Evolutionary conservation across 2,888 invertebrate genomes (phyloP).

Genomic region (Himalopsyche japonica): DNA sequence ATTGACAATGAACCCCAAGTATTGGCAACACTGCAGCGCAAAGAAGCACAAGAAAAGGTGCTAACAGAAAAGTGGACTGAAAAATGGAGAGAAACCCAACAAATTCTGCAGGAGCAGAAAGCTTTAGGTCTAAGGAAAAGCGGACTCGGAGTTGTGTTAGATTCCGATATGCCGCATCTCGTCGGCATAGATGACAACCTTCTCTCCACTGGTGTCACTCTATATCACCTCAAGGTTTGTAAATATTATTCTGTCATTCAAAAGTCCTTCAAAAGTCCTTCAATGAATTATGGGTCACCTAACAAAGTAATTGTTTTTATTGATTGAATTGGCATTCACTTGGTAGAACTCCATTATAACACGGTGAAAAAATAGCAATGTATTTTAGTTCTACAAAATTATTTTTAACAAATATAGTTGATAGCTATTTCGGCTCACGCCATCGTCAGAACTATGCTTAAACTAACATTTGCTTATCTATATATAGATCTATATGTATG

Average conservation of each 20-base stretch:
- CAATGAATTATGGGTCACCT: no score
- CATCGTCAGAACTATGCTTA: no score
- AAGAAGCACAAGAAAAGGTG: slow-evolving; percentile 87
- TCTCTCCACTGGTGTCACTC: slow-evolving; percentile 85
- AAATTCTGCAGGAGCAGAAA: slow-evolving; percentile 85
- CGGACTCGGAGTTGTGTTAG: slow-evolving; percentile 84
- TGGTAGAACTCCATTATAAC: no score
- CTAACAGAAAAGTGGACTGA: slow-evolving; percentile 92
- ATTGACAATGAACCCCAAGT: slow-evolving; percentile 65
- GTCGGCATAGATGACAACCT: slow-evolving; percentile 91
- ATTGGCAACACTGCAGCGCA: slow-evolving; percentile 83
- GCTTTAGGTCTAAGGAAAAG: slow-evolving; percentile 85
- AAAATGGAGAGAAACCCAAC: slow-evolving; percentile 90
- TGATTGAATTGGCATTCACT: no score
- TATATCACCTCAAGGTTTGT: slow-evolving; percentile 81
- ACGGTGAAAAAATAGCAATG: no score
- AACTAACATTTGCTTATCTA: no score
- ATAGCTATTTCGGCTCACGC: no score
- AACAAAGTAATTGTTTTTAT: no score
- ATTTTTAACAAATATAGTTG: no score
- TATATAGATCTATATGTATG: no score
- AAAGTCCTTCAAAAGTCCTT: no score
- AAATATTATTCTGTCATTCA: background rate
- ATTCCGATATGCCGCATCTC: slow-evolving; percentile 90
- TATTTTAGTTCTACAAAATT: no score